Evolutionary conservation across 1,140 invertebrate genomes (phyloP), one percentile per base, ranked within the genome.

Genomic region (Ips typographus): DNA sequence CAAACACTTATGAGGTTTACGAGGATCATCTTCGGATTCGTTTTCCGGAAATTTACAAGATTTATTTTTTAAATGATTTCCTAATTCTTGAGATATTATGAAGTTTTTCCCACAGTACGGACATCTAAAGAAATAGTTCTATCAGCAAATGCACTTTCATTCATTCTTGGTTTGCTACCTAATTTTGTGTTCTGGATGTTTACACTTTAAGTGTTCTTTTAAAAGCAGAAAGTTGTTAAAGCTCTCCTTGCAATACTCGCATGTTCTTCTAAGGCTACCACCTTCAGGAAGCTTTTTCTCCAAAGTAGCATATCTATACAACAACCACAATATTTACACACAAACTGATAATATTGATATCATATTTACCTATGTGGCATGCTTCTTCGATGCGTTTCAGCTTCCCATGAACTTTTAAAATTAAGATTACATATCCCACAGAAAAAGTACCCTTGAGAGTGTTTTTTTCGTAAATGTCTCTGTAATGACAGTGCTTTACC

Each of bases 51-150:
- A 83, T 63, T 81, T 76, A 56, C 87, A 88, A 1, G 84, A 80
- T 67, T 87, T 87, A 41, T 77, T 80, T 65, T 84, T 80, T 0
- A 90, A 84, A 75, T 93, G 91, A 8, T 84, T 84, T 0, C 88
- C 86, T 4, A 92, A 82, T 73, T 91, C 90, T 81, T 93, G 91
- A 1, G 88, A 84, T 0, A 91, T 79, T 1, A 85, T 84, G 73
- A 93, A 93, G 7, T 83, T 79, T 72, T 80, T 77, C 0, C 89
- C 90, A 73, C 91, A 94, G 63, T 83, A 84, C 1, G 86, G 82
- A 75, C 90, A 93, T 40, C 87, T 87, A 62, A 64, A 71, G 58
- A 76, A 65, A 63, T 41, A 68, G 49, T 59, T 68, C 53, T 71
- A 69, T 62, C 59, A 73, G 40, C 5, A 49, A 47, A 7, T 59